A percentile compares a stretch with the other conserved stretches of the same genome.
Conservation (phyloP, 2,888 invertebrate genomes). For the Deroplatys truncata region DNA sequence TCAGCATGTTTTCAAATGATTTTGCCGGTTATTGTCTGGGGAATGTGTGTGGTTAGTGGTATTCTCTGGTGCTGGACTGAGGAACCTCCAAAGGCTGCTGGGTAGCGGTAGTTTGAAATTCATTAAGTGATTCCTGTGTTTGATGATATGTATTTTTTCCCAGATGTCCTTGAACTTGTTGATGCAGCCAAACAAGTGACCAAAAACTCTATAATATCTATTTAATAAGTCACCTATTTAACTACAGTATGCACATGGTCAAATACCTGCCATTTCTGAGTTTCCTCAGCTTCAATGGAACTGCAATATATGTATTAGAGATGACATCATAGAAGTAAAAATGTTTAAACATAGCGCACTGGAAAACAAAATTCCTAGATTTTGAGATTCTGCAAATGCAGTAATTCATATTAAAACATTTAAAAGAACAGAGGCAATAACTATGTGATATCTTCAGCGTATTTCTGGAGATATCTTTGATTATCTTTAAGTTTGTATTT, state of each 20-base stretch:
- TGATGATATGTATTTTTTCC: too few species aligned
- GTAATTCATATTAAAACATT: neutral
- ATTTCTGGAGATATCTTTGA: neutral
- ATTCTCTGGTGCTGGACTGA: too few species aligned
- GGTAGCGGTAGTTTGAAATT: too few species aligned
- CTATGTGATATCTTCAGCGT: neutral
- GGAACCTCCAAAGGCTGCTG: too few species aligned
- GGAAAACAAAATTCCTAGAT: neutral
- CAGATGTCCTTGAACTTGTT: too few species aligned
- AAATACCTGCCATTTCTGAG: neutral
- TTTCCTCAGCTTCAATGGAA: neutral
- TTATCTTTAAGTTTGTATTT: neutral
- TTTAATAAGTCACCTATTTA: neutral
- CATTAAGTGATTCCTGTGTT: too few species aligned
- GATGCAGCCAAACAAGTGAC: neutral
- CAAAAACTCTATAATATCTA: neutral
- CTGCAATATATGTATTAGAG: too few species aligned
- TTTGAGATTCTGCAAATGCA: neutral
- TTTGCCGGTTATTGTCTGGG: too few species aligned
- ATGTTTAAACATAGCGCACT: neutral
- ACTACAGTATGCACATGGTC: neutral
- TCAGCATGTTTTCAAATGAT: too few species aligned
- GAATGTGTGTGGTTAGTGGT: too few species aligned
- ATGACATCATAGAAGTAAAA: too few species aligned
- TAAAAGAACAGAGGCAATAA: neutral